Conservation (phyloP, 53 echinoderm and acorn worm species). For the Mesocentrotus franciscanus region DNA sequence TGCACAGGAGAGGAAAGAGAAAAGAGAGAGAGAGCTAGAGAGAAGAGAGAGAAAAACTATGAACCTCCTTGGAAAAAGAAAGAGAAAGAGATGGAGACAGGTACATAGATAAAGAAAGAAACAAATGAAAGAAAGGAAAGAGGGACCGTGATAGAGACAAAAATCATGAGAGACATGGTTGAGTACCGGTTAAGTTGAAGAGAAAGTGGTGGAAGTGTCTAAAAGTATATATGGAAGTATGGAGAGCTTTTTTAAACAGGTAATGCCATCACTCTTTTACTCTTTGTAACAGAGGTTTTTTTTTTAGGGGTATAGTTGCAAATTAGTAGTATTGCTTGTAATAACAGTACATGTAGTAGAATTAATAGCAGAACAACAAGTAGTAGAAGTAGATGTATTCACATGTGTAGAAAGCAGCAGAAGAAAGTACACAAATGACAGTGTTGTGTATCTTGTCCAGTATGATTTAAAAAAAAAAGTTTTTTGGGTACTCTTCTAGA, state of each 20-base stretch:
- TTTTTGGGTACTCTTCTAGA: background rate
- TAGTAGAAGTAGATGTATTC: background rate
- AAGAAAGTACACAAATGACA: background rate
- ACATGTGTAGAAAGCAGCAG: background rate
- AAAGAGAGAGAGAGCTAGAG: background rate
- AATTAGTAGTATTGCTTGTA: background rate
- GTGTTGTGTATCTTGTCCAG: background rate
- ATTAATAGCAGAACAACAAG: background rate
- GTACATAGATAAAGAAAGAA: background rate
- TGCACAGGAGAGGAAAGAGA: background rate
- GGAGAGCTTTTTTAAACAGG: background rate
- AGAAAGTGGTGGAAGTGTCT: background rate
- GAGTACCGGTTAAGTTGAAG: background rate
- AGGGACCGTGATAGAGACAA: background rate
- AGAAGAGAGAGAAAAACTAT: background rate
- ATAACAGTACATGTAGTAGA: background rate
- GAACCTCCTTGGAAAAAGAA: no score
- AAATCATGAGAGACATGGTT: background rate
- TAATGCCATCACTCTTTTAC: background rate
- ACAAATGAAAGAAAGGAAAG: no score
- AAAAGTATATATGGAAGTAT: background rate
- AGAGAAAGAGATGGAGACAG: background rate
- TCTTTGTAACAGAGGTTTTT: background rate
- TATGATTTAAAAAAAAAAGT: no score
- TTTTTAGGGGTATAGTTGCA: background rate